Evolutionary conservation across 2,888 invertebrate species (phyloP).

Genomic region (Euphydryas editha): DNA sequence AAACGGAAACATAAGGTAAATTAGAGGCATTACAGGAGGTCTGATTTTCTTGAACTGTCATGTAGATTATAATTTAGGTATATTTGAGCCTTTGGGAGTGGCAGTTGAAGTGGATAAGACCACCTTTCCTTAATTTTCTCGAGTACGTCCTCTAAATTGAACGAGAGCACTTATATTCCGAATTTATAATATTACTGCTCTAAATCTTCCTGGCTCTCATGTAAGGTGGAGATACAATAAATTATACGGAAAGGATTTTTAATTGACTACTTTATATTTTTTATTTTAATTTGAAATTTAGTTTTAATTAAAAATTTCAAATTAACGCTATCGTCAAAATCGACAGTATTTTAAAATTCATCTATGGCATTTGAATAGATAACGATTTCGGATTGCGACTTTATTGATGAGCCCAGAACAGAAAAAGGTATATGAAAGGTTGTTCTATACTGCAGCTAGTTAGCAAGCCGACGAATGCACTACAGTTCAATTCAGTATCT

Average conservation of each 20-base stretch:
- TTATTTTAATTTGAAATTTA: constrained; percentile 15
- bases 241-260: constrained; percentile 49
- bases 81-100: constrained; percentile 36
- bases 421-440: constrained; percentile 42
- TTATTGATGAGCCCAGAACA: constrained; percentile 37
- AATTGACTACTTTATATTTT: constrained; percentile 44
- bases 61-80: constrained; percentile 34
- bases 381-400: constrained; percentile 38
- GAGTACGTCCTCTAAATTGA: constrained; percentile 73
- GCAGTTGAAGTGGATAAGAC: constrained; percentile 68
- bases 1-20: constrained; percentile 14
- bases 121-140: constrained; percentile 79
- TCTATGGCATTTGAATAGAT: constrained; percentile 37
- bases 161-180: constrained; percentile 75
- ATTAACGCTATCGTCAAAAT: constrained; percentile 20
- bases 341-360: constrained; percentile 36
- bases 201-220: constrained; percentile 65
- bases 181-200: constrained; percentile 81
- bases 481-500: constrained; percentile 25
- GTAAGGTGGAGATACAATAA: constrained; percentile 60
- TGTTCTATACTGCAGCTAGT: constrained; percentile 31
- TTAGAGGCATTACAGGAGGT: constrained; percentile 17
- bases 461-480: constrained; percentile 34
- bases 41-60: constrained; percentile 33
- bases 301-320: not conserved